phyloP scores from a whole-genome alignment of 2,888 invertebrate species.

The Drosophila mimica region DNA sequence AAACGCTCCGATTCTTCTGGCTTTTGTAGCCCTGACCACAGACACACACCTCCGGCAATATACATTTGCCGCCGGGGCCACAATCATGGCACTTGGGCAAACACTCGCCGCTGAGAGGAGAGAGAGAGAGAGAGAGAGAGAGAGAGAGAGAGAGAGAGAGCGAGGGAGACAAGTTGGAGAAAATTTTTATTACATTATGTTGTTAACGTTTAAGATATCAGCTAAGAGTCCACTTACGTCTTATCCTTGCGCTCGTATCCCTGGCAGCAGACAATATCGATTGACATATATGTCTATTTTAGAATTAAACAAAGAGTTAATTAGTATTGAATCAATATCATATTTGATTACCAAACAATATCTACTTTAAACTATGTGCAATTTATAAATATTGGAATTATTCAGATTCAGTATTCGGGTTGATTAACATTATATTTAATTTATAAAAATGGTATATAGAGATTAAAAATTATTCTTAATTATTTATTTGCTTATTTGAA shows the following conservation, averaged over 20 bases:
- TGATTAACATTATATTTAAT: not conserved
- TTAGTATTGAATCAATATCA: not conserved
- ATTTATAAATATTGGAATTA: not conserved
- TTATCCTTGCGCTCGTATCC: constrained; percentile 70
- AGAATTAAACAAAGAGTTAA: not conserved
- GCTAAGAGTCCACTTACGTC: constrained; percentile 59
- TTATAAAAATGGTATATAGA: not conserved
- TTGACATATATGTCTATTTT: constrained; percentile 69
- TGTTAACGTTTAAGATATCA: not conserved
- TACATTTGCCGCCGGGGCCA: constrained; percentile 74
- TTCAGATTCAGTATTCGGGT: not conserved
- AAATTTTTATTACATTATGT: not conserved
- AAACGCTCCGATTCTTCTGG: constrained; percentile 62
- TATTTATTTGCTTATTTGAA: too few relatives aligned
- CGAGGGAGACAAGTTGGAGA: not conserved
- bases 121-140: not conserved
- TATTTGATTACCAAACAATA: not conserved
- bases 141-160: not conserved
- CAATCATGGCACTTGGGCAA: constrained; percentile 81
- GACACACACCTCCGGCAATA: constrained; percentile 75
- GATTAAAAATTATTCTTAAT: too few relatives aligned
- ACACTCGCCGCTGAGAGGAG: constrained; percentile 67
- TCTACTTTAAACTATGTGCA: not conserved
- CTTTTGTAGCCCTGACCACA: constrained; percentile 80
- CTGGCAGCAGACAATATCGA: constrained; percentile 81